phyloP scores from a whole-genome alignment of 2,888 invertebrate genomes.

The Unio delphinus region DNA sequence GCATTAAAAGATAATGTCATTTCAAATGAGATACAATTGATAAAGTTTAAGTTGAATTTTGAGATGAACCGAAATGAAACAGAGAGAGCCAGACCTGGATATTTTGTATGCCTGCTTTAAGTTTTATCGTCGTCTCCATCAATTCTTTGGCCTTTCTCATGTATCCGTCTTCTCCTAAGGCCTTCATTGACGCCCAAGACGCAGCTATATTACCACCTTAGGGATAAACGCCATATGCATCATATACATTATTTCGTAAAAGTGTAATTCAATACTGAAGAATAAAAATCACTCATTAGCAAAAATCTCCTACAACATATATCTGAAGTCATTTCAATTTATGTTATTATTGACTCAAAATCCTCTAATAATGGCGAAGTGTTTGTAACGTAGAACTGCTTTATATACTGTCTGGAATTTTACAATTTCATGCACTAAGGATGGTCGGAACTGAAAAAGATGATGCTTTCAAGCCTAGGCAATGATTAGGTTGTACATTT shows the following conservation, averaged over 20 bases:
- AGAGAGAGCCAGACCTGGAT: constrained; percentile 43
- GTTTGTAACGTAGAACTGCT: too few relatives aligned
- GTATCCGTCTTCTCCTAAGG: constrained; percentile 64
- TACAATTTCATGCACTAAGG: too few relatives aligned
- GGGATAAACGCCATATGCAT: neutral
- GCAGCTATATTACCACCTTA: constrained; percentile 66
- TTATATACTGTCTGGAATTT: too few relatives aligned
- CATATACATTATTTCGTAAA: neutral
- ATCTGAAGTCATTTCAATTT: neutral
- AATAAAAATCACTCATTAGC: neutral
- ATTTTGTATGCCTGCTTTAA: constrained; percentile 53
- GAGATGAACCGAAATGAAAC: neutral
- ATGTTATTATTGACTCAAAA: neutral
- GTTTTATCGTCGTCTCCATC: constrained; percentile 59
- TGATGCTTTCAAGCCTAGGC: too few relatives aligned
- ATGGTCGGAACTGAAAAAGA: too few relatives aligned
- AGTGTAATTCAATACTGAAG: neutral
- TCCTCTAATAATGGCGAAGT: too few relatives aligned
- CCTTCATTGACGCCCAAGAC: constrained; percentile 63
- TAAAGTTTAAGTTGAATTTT: too few relatives aligned
- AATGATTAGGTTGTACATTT: too few relatives aligned
- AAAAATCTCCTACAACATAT: neutral
- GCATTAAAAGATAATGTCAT: neutral
- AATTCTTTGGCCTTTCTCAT: constrained; percentile 53
- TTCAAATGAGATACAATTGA: neutral